Evolutionary conservation across 2,797 vertebrate species (phyloP).

Genomic region (Sphenodon punctatus): DNA sequence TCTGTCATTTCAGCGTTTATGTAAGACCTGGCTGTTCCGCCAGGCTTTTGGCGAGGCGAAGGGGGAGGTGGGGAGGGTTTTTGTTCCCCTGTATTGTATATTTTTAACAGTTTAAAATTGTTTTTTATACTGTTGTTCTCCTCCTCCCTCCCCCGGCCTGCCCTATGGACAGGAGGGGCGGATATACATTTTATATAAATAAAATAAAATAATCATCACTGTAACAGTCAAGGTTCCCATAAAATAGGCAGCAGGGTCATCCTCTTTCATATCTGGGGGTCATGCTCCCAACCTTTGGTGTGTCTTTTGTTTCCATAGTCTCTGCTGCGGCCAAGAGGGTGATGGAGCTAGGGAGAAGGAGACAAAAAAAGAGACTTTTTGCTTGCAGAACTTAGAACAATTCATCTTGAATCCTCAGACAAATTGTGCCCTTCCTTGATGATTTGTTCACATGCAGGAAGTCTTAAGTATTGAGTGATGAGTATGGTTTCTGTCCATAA

Average conservation of each 20-base stretch:
- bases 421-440: neutral
- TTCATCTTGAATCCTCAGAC: constrained; percentile 13
- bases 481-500: neutral
- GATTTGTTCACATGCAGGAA: neutral
- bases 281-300: neutral
- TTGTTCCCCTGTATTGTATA: no score
- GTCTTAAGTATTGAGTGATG: neutral
- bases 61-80: no score
- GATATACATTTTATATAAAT: no score
- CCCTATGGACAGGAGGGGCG: no score
- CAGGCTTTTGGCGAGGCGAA: no score
- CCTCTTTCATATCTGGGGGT: neutral
- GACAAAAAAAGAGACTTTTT: neutral
- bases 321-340: neutral
- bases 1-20: no score
- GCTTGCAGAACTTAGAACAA: neutral
- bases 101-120: no score
- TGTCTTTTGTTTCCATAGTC: accelerated
- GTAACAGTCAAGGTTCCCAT: neutral
- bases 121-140: no score
- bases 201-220: accelerated
- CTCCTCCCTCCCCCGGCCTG: no score
- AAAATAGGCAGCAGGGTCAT: neutral
- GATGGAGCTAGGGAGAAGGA: neutral
- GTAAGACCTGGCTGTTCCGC: no score